phyloP scores from a whole-genome alignment of 2,797 vertebrate genomes.

The Amazonetta brasiliensis region DNA sequence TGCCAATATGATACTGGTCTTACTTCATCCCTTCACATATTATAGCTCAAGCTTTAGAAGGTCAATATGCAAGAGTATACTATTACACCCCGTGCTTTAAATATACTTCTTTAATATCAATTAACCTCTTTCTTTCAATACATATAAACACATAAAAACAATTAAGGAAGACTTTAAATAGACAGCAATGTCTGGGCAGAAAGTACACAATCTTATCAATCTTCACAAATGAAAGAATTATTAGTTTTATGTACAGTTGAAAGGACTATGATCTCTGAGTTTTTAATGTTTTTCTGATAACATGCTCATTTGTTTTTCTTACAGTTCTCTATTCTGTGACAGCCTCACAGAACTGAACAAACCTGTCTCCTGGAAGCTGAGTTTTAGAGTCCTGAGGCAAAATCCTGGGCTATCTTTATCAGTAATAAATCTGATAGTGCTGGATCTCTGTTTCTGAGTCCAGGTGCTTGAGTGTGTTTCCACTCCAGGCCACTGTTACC shows the following conservation, averaged over 20 bases:
- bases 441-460: no score
- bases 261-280: not conserved
- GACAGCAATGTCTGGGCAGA: not conserved
- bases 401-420: no score
- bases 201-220: not conserved
- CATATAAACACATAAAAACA: not conserved
- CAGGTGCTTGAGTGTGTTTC: no score
- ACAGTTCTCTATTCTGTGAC: no score
- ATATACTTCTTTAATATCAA: not conserved
- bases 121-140: not conserved
- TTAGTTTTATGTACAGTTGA: not conserved
- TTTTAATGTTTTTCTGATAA: no score
- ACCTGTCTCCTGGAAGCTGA: no score
- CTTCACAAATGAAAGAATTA: not conserved
- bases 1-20: not conserved
- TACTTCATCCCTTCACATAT: not conserved
- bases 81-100: not conserved
- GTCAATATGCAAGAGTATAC: not conserved
- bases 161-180: not conserved
- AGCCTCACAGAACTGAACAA: no score
- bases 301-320: no score
- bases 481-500: not conserved
- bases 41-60: not conserved
- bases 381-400: no score
- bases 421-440: no score